Evolutionary conservation across 1,140 invertebrate species (phyloP).

Genomic region (Doryteuthis pealeii): DNA sequence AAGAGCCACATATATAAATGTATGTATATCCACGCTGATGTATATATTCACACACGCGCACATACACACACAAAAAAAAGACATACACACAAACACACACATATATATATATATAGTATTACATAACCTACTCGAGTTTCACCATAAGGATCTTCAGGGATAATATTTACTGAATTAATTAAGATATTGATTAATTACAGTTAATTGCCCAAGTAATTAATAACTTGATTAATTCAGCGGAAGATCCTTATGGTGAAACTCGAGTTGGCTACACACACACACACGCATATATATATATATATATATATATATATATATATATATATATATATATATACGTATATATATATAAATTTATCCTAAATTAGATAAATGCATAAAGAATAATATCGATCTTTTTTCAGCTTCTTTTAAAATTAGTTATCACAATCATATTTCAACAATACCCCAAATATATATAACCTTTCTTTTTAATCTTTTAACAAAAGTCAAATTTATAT

Average conservation of each 20-base stretch:
- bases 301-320: neutral
- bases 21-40: neutral
- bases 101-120: too few species aligned
- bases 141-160: too few species aligned
- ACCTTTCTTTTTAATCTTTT: neutral
- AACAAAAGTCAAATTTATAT: neutral
- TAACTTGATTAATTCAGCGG: too few species aligned
- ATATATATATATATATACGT: neutral
- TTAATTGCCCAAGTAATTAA: too few species aligned
- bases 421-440: neutral
- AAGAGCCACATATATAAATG: neutral
- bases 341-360: neutral
- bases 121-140: too few species aligned
- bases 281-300: neutral
- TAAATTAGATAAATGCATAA: neutral
- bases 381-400: neutral
- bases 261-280: too few species aligned
- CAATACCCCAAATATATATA: neutral
- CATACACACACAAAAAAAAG: neutral
- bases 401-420: neutral
- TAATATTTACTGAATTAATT: too few species aligned
- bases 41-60: neutral
- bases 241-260: too few species aligned
- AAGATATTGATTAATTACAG: too few species aligned
- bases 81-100: too few species aligned